Conservation (phyloP, 2,113 vertebrate species). For the Lichenostomus cassidix region DNA sequence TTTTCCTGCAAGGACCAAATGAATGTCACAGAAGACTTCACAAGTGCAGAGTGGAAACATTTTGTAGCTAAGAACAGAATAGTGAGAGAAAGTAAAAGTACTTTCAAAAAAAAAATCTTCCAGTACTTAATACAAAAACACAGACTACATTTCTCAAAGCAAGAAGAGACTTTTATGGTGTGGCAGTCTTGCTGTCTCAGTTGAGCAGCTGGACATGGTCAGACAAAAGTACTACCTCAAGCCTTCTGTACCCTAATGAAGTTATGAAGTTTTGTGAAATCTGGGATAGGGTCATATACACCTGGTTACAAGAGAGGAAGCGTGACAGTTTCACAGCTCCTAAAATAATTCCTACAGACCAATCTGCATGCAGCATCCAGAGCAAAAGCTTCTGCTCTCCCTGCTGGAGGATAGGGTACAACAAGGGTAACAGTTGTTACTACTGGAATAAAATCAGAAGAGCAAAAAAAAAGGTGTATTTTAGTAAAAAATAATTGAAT, state of each 20-base stretch:
- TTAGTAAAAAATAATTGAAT: not conserved
- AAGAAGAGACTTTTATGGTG: not conserved
- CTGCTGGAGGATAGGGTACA: not conserved
- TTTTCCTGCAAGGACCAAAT: constrained; percentile 5
- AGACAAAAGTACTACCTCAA: not conserved
- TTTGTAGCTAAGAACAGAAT: not conserved
- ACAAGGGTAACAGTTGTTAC: not conserved
- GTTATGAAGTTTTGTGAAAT: not conserved
- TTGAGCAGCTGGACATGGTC: not conserved
- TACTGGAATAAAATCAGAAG: not conserved
- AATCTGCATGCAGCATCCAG: not conserved
- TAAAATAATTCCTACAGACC: not conserved
- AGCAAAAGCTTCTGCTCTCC: not conserved
- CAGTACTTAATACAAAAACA: not conserved
- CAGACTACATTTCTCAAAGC: not conserved
- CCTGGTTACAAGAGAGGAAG: not conserved
- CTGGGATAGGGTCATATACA: not conserved
- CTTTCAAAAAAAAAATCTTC: not conserved
- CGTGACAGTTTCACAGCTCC: not conserved
- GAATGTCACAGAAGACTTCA: not conserved
- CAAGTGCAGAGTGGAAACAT: not conserved
- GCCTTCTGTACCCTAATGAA: not conserved
- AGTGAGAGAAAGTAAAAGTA: not conserved
- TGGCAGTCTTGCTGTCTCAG: not conserved
- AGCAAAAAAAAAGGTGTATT: not conserved